Evolutionary conservation across 2,888 invertebrate species (phyloP).

Genomic region (Drosophila colorata): DNA sequence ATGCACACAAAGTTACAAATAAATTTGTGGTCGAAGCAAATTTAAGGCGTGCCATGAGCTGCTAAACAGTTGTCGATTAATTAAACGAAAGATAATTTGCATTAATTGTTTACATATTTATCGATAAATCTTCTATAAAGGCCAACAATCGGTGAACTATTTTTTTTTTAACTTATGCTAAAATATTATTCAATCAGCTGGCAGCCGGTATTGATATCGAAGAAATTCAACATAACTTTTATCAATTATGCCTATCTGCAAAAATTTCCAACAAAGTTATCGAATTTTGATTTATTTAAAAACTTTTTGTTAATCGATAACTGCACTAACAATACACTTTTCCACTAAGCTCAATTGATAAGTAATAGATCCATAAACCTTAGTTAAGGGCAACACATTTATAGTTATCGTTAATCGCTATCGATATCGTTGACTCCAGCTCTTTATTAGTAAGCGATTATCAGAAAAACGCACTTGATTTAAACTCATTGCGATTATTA

Average conservation of each 20-base stretch:
- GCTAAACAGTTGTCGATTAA: background rate
- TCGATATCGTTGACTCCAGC: background rate
- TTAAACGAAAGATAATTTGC: background rate
- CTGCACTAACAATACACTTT: background rate
- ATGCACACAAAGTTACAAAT: too few relatives aligned
- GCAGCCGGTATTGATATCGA: too few relatives aligned
- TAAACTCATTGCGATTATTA: background rate
- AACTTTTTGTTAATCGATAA: background rate
- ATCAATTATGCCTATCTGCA: too few relatives aligned
- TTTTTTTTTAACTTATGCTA: too few relatives aligned
- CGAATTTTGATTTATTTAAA: too few relatives aligned
- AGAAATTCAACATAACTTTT: too few relatives aligned
- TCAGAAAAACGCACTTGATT: conserved; percentile 4
- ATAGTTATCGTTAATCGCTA: background rate
- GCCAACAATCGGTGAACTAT: background rate
- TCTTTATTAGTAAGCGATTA: conserved; percentile 1
- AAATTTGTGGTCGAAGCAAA: too few relatives aligned
- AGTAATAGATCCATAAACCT: background rate
- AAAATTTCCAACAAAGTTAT: too few relatives aligned
- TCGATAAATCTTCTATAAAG: background rate
- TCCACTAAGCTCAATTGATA: background rate
- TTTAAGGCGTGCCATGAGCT: too few relatives aligned
- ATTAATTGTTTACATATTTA: background rate
- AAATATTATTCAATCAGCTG: too few relatives aligned
- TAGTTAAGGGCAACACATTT: background rate